Evolutionary conservation across 2,888 invertebrate genomes (phyloP), one percentile per base, ranked within the genome.

Genomic region (Epistrophella euchroma): DNA sequence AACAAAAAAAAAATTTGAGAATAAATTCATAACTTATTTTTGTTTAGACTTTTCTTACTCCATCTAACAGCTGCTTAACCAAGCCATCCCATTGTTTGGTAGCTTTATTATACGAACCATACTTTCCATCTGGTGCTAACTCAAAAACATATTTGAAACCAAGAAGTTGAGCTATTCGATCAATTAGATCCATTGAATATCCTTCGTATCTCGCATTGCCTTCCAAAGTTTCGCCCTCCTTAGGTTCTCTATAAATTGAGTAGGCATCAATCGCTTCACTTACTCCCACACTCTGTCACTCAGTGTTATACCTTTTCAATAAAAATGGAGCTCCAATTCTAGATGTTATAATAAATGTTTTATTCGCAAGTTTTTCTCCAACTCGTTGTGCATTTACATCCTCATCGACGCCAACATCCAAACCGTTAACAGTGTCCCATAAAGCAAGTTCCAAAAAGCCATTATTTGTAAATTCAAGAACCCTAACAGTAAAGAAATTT

Each of bases 161-260:
- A 66, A 96, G 90, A 17, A 94, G 92, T 88, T 94, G 94, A 15
- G 98, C 94, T 88, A 99, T 96, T 90, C 95, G 95, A 85, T 96
- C 94, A 89, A 99, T 96, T 28, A 99, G 93, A 92, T 99, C 99
- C 90, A 98, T 95, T 6, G 97, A 96, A 91, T 97, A 99, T 1
- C 98, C 98, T 91, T 97, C 97, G 91, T 95, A 98, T 45, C 95
- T 94, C 88, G 95, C 95, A 90, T 97, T 97, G 0, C 96, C 97
- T 47, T 93, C 93, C 17, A 94, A 90, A 2, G 93, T 90, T 91
- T 94, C 93, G 0, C 95, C 95, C 11, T 94, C 94, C 86, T 93
- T 93, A 1, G 94, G 92, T 35, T 91, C 92, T 68, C 91, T 91
- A n/a, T 10, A 55, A 10, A 10, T 7, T n/a, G 7, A n/a, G 6